Evolutionary conservation across 2,113 vertebrate genomes (phyloP).

Genomic region (Proteles cristata): DNA sequence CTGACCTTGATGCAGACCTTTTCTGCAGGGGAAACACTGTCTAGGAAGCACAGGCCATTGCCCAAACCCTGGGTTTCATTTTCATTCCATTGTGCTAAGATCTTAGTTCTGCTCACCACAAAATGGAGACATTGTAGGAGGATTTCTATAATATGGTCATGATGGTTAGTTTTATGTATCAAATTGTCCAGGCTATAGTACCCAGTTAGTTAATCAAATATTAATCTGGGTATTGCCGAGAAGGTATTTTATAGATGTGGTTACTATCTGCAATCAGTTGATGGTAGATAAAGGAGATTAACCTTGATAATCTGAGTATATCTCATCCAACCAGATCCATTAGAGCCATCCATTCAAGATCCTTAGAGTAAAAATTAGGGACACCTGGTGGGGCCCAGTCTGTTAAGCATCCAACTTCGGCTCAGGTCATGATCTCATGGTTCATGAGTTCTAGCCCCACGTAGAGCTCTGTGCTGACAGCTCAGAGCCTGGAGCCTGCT

Average conservation of each 20-base stretch:
- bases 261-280: background rate
- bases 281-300: background rate
- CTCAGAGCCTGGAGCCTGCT: no score
- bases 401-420: no score
- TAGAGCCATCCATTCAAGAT: background rate
- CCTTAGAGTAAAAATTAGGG: background rate
- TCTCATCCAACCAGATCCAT: background rate
- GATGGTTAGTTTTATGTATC: background rate
- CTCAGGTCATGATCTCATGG: no score
- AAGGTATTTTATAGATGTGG: background rate
- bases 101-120: background rate
- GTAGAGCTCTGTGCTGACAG: no score
- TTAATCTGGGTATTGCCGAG: background rate
- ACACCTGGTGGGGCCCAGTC: no score
- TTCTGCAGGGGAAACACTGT: rapidly evolving
- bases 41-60: no score
- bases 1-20: background rate
- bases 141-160: background rate
- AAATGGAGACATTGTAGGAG: background rate
- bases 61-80: background rate
- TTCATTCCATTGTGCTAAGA: background rate
- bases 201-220: background rate
- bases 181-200: background rate
- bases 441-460: rapidly evolving
- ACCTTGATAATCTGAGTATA: background rate